phyloP scores from a whole-genome alignment of 2,113 vertebrate species.

The Strix uralensis region DNA sequence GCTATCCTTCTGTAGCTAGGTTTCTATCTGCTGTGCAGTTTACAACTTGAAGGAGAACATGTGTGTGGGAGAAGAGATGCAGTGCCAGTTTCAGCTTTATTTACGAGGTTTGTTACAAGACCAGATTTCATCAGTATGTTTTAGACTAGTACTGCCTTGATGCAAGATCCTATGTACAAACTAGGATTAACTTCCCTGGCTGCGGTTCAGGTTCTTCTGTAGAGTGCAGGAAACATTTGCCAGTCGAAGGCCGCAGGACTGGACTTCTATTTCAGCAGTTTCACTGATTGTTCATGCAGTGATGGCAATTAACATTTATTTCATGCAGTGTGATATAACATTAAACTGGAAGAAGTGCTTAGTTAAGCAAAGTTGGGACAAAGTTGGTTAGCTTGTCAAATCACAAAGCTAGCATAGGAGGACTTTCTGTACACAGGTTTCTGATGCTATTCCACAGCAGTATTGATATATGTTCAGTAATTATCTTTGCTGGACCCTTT shows the following conservation, averaged over 20 bases:
- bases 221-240: neutral
- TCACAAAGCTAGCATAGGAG: neutral
- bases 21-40: neutral
- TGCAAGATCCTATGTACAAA: neutral
- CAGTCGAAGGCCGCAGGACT: neutral
- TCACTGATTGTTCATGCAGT: neutral
- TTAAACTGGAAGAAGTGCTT: neutral
- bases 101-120: constrained; percentile 10
- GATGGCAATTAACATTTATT: neutral
- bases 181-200: neutral
- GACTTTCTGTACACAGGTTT: neutral
- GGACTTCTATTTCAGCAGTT: neutral
- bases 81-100: constrained; percentile 3
- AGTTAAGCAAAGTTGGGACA: neutral
- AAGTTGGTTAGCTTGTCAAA: neutral
- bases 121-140: neutral
- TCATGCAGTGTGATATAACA: neutral
- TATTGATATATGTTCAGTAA: neutral
- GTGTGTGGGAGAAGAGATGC: neutral
- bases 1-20: neutral
- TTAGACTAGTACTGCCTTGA: neutral
- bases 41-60: neutral
- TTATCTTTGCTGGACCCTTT: neutral
- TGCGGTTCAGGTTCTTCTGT: neutral
- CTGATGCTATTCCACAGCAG: neutral